phyloP scores from a whole-genome alignment of 2,888 invertebrate species.

The Rhingia rostrata region DNA sequence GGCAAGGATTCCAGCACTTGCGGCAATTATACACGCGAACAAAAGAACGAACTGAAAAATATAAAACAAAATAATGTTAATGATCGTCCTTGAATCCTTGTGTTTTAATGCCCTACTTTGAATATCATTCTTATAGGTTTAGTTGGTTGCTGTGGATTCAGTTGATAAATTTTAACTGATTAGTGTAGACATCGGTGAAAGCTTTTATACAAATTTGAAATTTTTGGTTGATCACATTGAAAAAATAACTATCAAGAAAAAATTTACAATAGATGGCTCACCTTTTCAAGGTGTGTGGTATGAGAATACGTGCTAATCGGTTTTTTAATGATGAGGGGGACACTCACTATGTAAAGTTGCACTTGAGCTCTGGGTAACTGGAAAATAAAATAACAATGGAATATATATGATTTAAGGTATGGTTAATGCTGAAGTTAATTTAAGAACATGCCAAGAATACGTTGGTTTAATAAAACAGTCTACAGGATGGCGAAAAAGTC shows the following conservation, averaged over 20 bases:
- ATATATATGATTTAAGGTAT: too few species aligned
- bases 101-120: constrained; percentile 79
- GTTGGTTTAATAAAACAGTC: too few species aligned
- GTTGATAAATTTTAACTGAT: constrained; percentile 81
- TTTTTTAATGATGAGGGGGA: constrained; percentile 8
- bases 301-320: background rate
- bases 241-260: constrained; percentile 29
- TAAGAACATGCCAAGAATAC: too few species aligned
- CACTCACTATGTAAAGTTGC: too few species aligned
- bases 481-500: too few species aligned
- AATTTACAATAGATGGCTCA: constrained; percentile 12
- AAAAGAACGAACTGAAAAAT: constrained; percentile 78
- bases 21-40: background rate
- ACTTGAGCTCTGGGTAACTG: too few species aligned
- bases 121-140: constrained; percentile 79
- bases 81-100: constrained; percentile 52
- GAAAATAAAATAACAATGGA: too few species aligned
- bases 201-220: constrained; percentile 79
- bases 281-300: constrained; percentile 27
- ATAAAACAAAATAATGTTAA: constrained; percentile 17
- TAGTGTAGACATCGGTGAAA: constrained; percentile 71
- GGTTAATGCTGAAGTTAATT: too few species aligned
- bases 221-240: background rate
- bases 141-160: constrained; percentile 80
- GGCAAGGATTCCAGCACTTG: constrained; percentile 71